These are phyloP conservation scores for Heliopora coerulea DNA, from an alignment of 92 coral and sea anemone genomes.

Conservation along the genomic window DNA sequence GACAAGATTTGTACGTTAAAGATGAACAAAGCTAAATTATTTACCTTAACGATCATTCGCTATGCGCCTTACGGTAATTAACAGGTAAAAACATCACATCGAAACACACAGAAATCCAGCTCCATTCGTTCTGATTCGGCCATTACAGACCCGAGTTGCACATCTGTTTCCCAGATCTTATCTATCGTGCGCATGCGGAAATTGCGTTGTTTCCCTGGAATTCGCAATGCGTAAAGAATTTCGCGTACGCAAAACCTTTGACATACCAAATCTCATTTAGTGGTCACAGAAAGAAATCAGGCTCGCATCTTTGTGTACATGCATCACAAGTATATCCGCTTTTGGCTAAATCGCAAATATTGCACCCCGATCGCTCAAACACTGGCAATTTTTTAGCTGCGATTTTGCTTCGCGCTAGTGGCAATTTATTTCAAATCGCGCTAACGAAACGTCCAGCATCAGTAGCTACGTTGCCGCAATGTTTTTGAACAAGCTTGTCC, in stretches of 20 bases:
- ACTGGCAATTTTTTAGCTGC: too few relatives aligned
- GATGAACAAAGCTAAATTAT: constrained; percentile 3
- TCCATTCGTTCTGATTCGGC: constrained; percentile 8
- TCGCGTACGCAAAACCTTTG: constrained; percentile 3
- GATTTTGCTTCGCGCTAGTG: too few relatives aligned
- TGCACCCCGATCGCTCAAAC: too few relatives aligned
- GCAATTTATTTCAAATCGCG: too few relatives aligned
- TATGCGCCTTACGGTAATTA: constrained; percentile 12
- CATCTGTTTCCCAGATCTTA: constrained; percentile 7
- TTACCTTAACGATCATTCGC: constrained; percentile 16
- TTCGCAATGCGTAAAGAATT: constrained; percentile 10
- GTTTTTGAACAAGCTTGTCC: too few relatives aligned
- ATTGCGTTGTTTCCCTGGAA: constrained; percentile 10
- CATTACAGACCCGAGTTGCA: not conserved
- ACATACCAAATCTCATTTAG: too few relatives aligned
- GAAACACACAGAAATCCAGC: not conserved
- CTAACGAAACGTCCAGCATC: too few relatives aligned
- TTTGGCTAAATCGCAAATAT: too few relatives aligned
- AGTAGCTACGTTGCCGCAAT: too few relatives aligned
- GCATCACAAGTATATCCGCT: too few relatives aligned
- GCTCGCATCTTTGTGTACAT: too few relatives aligned
- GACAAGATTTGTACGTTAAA: constrained; percentile 13
- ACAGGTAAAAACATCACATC: constrained; percentile 28
- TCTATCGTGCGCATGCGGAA: constrained; percentile 34
- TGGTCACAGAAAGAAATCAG: too few relatives aligned